phyloP scores from a whole-genome alignment of 2,113 vertebrate genomes.

The Pseudorhombus dupliciocellatus region DNA sequence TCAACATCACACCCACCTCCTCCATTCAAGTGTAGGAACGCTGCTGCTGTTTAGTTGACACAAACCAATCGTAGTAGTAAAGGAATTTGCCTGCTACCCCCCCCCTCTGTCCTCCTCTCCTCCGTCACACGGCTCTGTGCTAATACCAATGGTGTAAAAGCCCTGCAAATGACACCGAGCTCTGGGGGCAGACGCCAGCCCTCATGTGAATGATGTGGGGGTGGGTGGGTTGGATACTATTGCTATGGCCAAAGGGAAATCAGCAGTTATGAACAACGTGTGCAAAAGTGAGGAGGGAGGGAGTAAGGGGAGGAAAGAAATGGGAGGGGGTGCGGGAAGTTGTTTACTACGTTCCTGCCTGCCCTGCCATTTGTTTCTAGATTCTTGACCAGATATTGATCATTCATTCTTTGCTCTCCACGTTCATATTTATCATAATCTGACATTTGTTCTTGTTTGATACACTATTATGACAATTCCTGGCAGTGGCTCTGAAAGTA shows the following conservation, averaged over 20 bases:
- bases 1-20: background rate
- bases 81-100: slow-evolving; percentile 47
- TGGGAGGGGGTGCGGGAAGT: slow-evolving; percentile 68
- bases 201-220: slow-evolving; percentile 66
- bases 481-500: slow-evolving; percentile 4
- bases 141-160: slow-evolving; percentile 46
- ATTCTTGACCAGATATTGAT: slow-evolving; percentile 46
- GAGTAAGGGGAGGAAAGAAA: slow-evolving; percentile 52
- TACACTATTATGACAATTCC: background rate
- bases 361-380: slow-evolving; percentile 45
- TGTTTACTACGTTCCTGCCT: slow-evolving; percentile 77
- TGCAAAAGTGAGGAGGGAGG: slow-evolving; percentile 78
- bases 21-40: background rate
- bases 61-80: slow-evolving; percentile 33
- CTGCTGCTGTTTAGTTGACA: background rate
- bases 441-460: background rate
- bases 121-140: background rate
- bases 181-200: slow-evolving; percentile 56
- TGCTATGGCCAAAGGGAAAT: slow-evolving; percentile 77
- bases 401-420: slow-evolving; percentile 14
- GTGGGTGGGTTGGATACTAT: slow-evolving; percentile 67
- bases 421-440: background rate
- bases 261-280: slow-evolving; percentile 81
- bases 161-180: slow-evolving; percentile 57
- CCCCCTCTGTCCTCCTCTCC: background rate